Evolutionary conservation across 1,140 invertebrate species (phyloP).

Genomic region (Diorhabda elongata): DNA sequence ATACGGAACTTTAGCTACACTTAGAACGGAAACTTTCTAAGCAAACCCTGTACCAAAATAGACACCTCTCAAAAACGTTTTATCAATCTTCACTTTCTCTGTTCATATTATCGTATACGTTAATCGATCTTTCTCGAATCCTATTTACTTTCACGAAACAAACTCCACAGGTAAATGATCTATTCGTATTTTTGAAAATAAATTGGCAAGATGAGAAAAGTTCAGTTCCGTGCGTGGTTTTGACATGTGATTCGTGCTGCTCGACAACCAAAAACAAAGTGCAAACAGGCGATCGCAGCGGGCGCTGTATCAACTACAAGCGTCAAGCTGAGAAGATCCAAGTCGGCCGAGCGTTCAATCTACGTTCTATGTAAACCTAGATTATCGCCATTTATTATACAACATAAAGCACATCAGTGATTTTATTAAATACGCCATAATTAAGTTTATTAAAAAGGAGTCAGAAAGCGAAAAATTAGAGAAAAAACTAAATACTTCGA

Average conservation of each 20-base stretch:
- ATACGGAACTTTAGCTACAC: too few species aligned
- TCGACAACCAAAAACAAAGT: constrained; percentile 13
- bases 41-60: too few species aligned
- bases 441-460: too few species aligned
- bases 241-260: constrained; percentile 8
- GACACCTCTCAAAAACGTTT: too few species aligned
- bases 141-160: background rate
- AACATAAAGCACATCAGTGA: too few species aligned
- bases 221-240: background rate
- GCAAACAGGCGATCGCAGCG: constrained; percentile 14
- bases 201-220: constrained; percentile 12
- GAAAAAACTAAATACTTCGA: too few species aligned
- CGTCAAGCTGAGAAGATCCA: constrained; percentile 20
- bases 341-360: constrained; percentile 15
- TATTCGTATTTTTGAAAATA: background rate
- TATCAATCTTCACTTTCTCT: too few species aligned
- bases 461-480: too few species aligned
- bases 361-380: constrained; percentile 18
- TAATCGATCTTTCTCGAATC: too few species aligned
- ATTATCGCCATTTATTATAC: constrained; percentile 13
- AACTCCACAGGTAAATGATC: background rate
- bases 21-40: too few species aligned
- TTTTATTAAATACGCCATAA: too few species aligned
- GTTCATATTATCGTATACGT: too few species aligned
- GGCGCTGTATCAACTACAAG: constrained; percentile 18